phyloP scores from a whole-genome alignment of 2,888 invertebrate species.

The Aleiodes leptofemur region DNA sequence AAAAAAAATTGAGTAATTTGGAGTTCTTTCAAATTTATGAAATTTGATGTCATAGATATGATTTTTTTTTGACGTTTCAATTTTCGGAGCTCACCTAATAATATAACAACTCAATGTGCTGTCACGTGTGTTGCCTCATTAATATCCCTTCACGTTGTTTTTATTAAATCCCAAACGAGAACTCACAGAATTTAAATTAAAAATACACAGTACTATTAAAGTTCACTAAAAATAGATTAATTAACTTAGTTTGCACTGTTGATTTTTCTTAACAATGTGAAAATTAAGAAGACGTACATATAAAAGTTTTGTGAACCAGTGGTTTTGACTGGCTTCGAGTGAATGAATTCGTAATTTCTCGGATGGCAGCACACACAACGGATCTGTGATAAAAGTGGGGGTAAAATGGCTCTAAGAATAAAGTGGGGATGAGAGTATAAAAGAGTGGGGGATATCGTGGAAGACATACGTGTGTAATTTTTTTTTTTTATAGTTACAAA shows the following conservation, averaged over 20 bases:
- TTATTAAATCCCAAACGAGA: constrained; percentile 2
- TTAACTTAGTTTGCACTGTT: constrained; percentile 27
- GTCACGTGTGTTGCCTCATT: constrained; percentile 4
- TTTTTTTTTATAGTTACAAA: constrained; percentile 38
- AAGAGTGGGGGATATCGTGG: constrained; percentile 58
- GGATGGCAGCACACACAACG: constrained; percentile 45
- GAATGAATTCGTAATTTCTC: constrained; percentile 66
- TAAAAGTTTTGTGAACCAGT: constrained; percentile 42
- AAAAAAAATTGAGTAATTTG: no score
- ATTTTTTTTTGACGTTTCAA: not conserved
- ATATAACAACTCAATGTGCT: not conserved
- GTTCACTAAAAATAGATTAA: not conserved
- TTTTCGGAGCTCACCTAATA: not conserved
- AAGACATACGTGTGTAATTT: constrained; percentile 45
- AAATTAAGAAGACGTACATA: not conserved
- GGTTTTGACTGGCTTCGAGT: constrained; percentile 56
- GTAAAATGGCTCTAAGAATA: not conserved
- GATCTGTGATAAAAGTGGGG: constrained; percentile 25
- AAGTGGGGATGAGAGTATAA: constrained; percentile 4
- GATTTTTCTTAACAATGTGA: constrained; percentile 38
- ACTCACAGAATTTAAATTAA: not conserved
- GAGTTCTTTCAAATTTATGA: no score
- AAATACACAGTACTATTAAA: not conserved
- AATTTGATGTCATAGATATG: not conserved
- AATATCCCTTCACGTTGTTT: constrained; percentile 26